These are phyloP conservation scores for Gila orcuttii DNA, from an alignment of 2,113 vertebrate genomes.

Conservation along the genomic window DNA sequence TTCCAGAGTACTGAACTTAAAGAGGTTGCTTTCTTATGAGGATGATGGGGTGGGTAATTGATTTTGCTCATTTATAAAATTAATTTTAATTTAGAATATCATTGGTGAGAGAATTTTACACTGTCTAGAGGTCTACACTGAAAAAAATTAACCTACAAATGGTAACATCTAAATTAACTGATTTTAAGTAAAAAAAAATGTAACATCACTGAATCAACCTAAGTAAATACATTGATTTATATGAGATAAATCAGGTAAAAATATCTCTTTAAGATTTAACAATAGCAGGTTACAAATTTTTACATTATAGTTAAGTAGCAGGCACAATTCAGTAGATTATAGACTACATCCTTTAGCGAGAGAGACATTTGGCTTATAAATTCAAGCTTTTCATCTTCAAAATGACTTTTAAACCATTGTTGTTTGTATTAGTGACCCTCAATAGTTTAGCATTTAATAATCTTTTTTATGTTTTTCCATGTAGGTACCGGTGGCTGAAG, in stretches of 20 bases:
- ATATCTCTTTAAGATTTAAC: no score
- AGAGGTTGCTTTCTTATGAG: background rate
- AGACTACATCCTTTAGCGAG: background rate
- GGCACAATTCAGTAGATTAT: background rate
- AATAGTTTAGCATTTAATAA: background rate
- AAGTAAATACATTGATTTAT: no score
- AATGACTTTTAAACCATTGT: background rate
- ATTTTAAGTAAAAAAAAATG: no score
- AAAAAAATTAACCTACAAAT: no score
- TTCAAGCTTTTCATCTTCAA: background rate
- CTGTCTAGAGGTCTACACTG: no score
- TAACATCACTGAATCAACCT: no score
- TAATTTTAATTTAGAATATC: background rate
- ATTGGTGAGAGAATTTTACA: background rate
- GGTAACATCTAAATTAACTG: no score
- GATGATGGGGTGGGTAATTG: background rate
- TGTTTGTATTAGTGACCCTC: background rate
- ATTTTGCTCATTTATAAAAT: background rate
- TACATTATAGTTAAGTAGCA: background rate
- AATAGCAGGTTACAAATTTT: no score
- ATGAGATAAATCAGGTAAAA: no score
- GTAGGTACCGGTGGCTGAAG: slow-evolving; percentile 89
- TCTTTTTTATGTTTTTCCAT: slow-evolving; percentile 12
- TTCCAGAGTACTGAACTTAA: background rate
- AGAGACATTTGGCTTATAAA: background rate